Conservation (phyloP, 1,140 invertebrate species). For the Papilio xuthus region DNA sequence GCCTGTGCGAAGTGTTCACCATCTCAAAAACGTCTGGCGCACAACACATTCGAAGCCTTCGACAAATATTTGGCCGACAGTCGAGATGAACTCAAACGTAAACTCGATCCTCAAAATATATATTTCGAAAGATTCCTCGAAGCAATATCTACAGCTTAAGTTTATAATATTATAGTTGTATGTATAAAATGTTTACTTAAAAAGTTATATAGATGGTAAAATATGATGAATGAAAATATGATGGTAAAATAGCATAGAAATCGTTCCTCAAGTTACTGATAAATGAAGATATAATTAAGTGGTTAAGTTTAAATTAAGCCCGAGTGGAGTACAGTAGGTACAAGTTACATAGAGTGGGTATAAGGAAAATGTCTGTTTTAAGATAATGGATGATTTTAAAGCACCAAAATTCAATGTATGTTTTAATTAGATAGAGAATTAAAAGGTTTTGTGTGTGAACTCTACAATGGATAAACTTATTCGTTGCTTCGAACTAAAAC, state of each 20-base stretch:
- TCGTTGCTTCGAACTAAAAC: too few species aligned
- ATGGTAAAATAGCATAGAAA: too few species aligned
- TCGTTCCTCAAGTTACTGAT: too few species aligned
- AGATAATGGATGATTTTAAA: neutral
- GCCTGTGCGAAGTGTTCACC: conserved; percentile 60
- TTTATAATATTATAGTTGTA: neutral
- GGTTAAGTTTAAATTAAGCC: neutral
- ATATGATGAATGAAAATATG: too few species aligned
- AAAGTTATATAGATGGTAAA: too few species aligned
- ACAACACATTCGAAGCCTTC: conserved; percentile 60
- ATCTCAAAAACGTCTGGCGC: conserved; percentile 54
- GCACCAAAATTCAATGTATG: neutral
- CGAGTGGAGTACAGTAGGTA: neutral
- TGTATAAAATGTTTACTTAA: neutral
- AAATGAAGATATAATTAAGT: neutral
- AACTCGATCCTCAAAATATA: conserved; percentile 57
- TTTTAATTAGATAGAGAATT: neutral
- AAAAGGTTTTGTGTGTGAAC: too few species aligned
- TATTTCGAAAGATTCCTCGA: conserved; percentile 57
- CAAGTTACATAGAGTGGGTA: neutral
- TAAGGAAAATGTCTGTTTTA: too few species aligned
- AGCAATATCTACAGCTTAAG: conserved; percentile 47
- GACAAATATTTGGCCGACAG: conserved; percentile 49
- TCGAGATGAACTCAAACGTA: conserved; percentile 52
- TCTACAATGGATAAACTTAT: too few species aligned